Percentiles rank a stretch among this genome's conserved stretches.
Evolutionary conservation across 2,888 invertebrate species (phyloP).

Genomic region (Ariolimax columbianus): DNA sequence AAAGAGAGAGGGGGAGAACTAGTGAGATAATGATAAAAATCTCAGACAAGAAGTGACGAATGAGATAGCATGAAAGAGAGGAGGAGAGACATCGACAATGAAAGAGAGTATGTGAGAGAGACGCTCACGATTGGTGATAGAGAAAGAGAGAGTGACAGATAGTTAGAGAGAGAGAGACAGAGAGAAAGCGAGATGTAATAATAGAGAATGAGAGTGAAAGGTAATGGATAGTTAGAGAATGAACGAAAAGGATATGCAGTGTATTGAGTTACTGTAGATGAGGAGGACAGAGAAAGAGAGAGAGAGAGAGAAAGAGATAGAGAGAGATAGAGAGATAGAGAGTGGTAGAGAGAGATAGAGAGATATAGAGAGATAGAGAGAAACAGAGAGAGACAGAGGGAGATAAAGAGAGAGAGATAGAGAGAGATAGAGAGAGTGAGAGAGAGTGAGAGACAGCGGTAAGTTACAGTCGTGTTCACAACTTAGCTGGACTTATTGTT

Average conservation of each 20-base stretch:
- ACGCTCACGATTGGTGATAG: neutral
- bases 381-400: too few species aligned
- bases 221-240: too few species aligned
- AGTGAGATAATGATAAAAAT: neutral
- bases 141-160: conserved; percentile 19
- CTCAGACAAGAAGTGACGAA: neutral
- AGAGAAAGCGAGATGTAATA: neutral
- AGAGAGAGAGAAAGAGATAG: neutral
- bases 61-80: neutral
- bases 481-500: too few species aligned
- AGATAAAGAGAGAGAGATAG: too few species aligned
- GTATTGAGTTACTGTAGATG: neutral
- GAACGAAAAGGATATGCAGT: too few species aligned
- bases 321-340: neutral
- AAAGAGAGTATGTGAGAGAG: neutral
- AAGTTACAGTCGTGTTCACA: too few species aligned
- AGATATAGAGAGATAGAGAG: too few species aligned
- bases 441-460: too few species aligned
- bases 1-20: neutral
- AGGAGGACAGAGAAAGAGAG: neutral
- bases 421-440: too few species aligned
- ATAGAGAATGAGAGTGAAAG: too few species aligned
- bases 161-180: too few species aligned
- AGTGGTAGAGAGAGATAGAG: too few species aligned
- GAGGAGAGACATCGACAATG: neutral